These are phyloP conservation scores for Antigone vipio DNA, from an alignment of 2,113 vertebrate species.

Conservation along the genomic window DNA sequence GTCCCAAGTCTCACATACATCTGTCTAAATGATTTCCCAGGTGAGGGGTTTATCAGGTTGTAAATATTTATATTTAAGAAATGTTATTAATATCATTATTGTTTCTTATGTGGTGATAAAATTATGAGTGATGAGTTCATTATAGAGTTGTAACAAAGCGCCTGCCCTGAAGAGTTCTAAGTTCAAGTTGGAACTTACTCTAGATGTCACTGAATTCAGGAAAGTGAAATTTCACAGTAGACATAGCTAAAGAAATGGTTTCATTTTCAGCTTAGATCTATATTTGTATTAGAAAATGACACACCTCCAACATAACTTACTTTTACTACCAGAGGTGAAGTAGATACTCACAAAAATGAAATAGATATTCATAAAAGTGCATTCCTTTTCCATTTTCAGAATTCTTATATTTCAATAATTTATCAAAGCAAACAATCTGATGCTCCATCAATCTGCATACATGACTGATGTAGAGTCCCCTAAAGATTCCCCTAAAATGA, in stretches of 20 bases:
- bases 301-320: not conserved
- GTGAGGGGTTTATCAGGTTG: not conserved
- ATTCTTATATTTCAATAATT: not conserved
- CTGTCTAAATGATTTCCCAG: not conserved
- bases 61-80: slow-evolving; percentile 10
- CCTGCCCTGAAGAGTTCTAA: not conserved
- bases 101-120: not conserved
- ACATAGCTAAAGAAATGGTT: not conserved
- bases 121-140: not conserved
- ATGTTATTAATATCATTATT: not conserved
- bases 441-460: not conserved
- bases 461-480: not conserved
- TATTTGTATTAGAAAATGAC: not conserved
- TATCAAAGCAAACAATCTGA: not conserved
- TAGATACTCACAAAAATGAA: not conserved
- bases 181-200: not conserved
- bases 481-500: not conserved
- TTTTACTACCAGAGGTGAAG: not conserved
- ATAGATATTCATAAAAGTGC: not conserved
- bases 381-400: not conserved
- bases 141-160: not conserved
- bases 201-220: not conserved
- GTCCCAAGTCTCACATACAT: not conserved
- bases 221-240: not conserved
- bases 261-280: not conserved